These are phyloP conservation scores for Caenorhabditis becei DNA, from an alignment of 2,888 invertebrate species.

Conservation along the genomic window DNA sequence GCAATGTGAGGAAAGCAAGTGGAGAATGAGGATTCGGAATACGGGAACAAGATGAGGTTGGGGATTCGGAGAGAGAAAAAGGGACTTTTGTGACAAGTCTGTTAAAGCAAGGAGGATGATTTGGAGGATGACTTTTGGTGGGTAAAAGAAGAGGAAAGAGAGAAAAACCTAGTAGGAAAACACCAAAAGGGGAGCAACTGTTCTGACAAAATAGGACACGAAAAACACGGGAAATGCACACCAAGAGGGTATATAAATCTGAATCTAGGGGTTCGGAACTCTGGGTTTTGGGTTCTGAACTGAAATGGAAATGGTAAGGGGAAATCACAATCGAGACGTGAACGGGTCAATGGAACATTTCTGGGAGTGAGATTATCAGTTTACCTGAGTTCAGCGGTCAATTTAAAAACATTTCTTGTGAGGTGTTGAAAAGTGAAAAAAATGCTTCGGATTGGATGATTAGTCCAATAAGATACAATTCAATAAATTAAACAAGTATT, in stretches of 20 bases:
- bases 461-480: constrained; percentile 2
- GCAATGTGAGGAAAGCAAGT: constrained; percentile 5
- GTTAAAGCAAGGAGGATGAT: too few species aligned
- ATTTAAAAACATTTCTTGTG: not conserved
- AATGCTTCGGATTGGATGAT: constrained; percentile 2
- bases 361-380: not conserved
- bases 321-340: too few species aligned
- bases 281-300: not conserved
- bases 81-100: not conserved
- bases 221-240: not conserved
- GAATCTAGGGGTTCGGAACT: too few species aligned
- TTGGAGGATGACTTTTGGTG: not conserved
- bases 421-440: not conserved
- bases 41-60: not conserved
- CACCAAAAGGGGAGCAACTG: not conserved
- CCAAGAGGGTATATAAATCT: constrained; percentile 17
- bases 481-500: not conserved
- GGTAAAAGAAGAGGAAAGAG: not conserved
- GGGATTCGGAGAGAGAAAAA: not conserved
- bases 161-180: not conserved
- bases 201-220: not conserved
- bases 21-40: too few species aligned
- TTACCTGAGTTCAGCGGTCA: too few species aligned
- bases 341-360: too few species aligned
- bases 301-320: too few species aligned